Percentiles rank a stretch among this genome's conserved stretches.
phyloP scores from a whole-genome alignment of 2,797 vertebrate genomes.

The Sorex maritimensis region DNA sequence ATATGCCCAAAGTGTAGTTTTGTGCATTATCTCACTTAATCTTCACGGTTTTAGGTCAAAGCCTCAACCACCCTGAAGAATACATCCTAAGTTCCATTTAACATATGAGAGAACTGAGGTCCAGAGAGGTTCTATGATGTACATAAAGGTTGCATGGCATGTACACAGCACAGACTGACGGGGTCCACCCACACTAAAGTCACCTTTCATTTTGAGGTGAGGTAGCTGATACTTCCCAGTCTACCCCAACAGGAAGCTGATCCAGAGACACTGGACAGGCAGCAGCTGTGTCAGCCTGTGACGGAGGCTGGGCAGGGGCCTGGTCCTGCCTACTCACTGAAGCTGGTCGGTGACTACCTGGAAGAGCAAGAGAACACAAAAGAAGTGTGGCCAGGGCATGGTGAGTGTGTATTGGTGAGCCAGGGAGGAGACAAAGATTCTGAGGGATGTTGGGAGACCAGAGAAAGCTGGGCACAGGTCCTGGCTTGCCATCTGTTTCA shows the following conservation, averaged over 20 bases:
- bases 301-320: no score
- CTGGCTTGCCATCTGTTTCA: neutral
- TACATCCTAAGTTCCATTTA: neutral
- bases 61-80: neutral
- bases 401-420: neutral
- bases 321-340: no score
- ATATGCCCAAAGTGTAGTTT: neutral
- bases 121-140: slow-evolving; percentile 4
- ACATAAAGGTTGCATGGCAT: neutral
- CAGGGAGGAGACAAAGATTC: neutral
- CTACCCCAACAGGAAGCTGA: neutral
- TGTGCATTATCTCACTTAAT: slow-evolving; percentile 54
- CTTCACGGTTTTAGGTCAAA: neutral
- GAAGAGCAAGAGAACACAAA: neutral
- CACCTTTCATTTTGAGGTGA: neutral
- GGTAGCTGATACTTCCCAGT: neutral
- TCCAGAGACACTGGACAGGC: neutral
- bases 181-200: neutral
- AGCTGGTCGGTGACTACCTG: no score
- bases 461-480: neutral
- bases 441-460: neutral
- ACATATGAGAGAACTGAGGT: neutral
- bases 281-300: neutral
- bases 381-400: neutral
- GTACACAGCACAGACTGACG: neutral